A percentile compares a stretch with the other conserved stretches of the same genome.
phyloP scores from a whole-genome alignment of 1,140 invertebrate species.

The Tetraneura akinire region DNA sequence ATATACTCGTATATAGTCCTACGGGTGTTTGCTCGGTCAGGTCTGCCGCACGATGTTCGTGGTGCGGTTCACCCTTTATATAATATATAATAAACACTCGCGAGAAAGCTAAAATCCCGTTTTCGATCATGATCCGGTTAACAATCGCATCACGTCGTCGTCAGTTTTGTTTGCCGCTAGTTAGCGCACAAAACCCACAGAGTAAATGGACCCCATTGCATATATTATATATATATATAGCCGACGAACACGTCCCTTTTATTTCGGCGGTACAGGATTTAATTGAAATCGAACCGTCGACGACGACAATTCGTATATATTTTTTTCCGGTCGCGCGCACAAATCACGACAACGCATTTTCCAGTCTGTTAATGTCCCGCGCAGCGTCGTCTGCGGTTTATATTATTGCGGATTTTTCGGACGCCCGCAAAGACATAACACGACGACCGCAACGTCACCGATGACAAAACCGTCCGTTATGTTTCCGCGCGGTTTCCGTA shows the following conservation, averaged over 20 bases:
- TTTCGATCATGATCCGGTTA: slow-evolving; percentile 28
- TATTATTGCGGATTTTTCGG: no score
- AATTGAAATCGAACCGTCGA: slow-evolving; percentile 40
- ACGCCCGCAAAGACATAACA: no score
- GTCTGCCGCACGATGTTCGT: no score
- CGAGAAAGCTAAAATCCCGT: slow-evolving; percentile 6
- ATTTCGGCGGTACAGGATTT: slow-evolving; percentile 23
- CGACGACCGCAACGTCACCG: no score
- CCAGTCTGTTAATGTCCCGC: slow-evolving; percentile 2
- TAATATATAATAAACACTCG: not conserved
- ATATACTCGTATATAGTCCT: no score
- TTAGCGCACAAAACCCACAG: slow-evolving; percentile 42
- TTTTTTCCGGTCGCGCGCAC: slow-evolving; percentile 37
- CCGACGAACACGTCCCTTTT: slow-evolving; percentile 28
- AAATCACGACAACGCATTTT: not conserved
- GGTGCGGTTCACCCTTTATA: no score
- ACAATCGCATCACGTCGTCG: slow-evolving; percentile 45
- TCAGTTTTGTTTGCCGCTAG: slow-evolving; percentile 46
- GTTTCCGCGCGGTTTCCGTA: no score
- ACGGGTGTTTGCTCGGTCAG: no score
- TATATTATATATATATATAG: no score
- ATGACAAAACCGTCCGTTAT: no score
- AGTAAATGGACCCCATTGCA: slow-evolving; percentile 20
- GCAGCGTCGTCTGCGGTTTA: no score
- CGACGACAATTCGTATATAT: not conserved